Base-by-base conservation (phyloP, 2,797 vertebrate species). In the Lacerta bilineata region DNA sequence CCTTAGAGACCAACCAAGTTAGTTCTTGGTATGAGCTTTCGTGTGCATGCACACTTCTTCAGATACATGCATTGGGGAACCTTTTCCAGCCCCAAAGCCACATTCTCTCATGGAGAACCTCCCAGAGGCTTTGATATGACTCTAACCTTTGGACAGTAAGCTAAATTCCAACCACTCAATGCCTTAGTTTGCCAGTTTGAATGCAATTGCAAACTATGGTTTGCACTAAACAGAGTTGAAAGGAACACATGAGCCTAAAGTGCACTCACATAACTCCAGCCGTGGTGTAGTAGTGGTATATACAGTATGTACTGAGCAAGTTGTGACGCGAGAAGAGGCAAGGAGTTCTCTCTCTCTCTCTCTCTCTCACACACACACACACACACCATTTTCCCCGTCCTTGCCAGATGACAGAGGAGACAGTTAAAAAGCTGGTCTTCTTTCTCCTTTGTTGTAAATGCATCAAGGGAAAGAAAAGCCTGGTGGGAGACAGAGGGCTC, bases 381-480 rank as follows among this genome's bases (percentile, higher is more conserved):
- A 3, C 17, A 33, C 25, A 2, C 17, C 3, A 25, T 72, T 55
- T 87, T 80, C 2, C 2, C 46, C 15, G 2, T 46, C 46, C 46
- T 36, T 71, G 43, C 66, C 23, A 23, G 25, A 87, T 59, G 10
- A 18, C 66, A 59, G 41, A 50, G 18, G 80, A 83, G 39, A 29
- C 75, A 23, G 41, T 66, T 82, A 46, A 5, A 82, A 82, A n/a
- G 68, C 46, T 80, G 64, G 25, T 29, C 75, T 82, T 82, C 55
- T 87, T 82, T 33, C 23, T 50, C 59, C 59, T 76, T 87, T 83
- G 50, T 46, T 46, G 15, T 76, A 15, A 36, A 33, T 43, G 25
- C 25, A 80, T 71, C 68, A 55, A 46, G 61, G 74, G 71, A 88
- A 55, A 59, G 25, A 77, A 83, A 83, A 76, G 18, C 78, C 85